Percentiles rank a stretch among this genome's conserved stretches.
Conservation (phyloP, 2,113 vertebrate genomes). For the Hippocampus barbouri region DNA sequence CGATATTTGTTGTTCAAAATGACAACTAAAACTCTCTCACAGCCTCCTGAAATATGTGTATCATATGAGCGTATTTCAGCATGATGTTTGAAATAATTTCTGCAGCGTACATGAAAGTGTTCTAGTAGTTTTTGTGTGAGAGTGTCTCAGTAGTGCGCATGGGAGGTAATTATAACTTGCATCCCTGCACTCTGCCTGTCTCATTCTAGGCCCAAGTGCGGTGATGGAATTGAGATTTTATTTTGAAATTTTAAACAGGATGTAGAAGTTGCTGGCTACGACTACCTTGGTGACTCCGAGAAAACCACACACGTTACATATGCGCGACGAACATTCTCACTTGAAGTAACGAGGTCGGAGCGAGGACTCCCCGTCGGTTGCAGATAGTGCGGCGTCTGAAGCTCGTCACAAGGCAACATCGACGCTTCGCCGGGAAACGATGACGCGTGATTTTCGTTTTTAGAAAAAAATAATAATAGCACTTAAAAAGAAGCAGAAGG, state of each 20-base stretch:
- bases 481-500: not conserved
- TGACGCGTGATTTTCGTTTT: not conserved
- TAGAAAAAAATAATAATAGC: not conserved
- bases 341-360: slow-evolving; percentile 14
- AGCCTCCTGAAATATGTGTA: no score
- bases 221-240: slow-evolving; percentile 2
- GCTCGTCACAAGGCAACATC: slow-evolving; percentile 3
- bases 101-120: no score
- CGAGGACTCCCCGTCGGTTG: slow-evolving; percentile 10
- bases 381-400: slow-evolving; percentile 5
- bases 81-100: no score
- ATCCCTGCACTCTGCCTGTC: no score
- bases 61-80: no score
- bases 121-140: no score
- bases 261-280: not conserved
- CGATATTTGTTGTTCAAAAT: no score
- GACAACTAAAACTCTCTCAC: no score
- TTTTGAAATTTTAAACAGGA: slow-evolving; percentile 21
- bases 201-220: no score
- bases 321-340: slow-evolving; percentile 8
- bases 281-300: not conserved
- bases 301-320: not conserved
- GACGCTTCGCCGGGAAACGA: not conserved
- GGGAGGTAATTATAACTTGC: no score
- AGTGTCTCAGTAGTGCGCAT: no score